Evolutionary conservation across 2,797 vertebrate species (phyloP), one percentile per base, ranked within the genome.

Genomic region (Xenops minutus): DNA sequence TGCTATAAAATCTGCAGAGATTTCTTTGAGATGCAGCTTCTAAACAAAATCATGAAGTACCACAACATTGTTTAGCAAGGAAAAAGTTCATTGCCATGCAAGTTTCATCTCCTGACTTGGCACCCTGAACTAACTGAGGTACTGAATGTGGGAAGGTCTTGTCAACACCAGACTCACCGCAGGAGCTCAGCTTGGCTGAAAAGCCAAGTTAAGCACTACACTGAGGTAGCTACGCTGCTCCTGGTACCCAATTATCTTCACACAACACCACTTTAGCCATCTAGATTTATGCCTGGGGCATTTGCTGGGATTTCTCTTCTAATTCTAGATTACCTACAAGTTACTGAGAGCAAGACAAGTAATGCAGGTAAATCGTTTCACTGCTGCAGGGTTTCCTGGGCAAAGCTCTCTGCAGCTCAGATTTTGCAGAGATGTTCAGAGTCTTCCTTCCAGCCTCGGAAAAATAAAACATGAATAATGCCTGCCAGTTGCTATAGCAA

Each of bases 401-500:
- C 36, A 84, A 81, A 88, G 36, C 32, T 74, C 39, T 48, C 48
- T 56, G 26, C 26, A 81, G 85, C 18, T 72, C 36, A 61, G 2
- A 62, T 86, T 88, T 34, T 78, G 36, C 19, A 32, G 48, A 72
- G 39, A 26, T 58, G n/a, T 67, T 88, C 41, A 55, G 37, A 76
- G 39, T 41, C 23, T 18, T 72, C 54, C 68, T 77, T 83, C 73
- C 39, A 73, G 62, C 23, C 49, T 77, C 54, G 61, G 58, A 48
- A 86, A 92, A 85, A 73, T 43, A 80, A 80, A 64, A 15, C n/a
- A 69, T 32, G n/a, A 88, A 58, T 78, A 86, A 91, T 52, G 51
- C 68, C 74, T 81, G 54, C n/a, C 78, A 73, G 89, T 86, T 41
- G 2, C 95, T 89, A 84, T 67, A 84, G 85, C 89, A 96, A 93